These are phyloP conservation scores for Ypsolopha scabrella DNA, from an alignment of 2,888 invertebrate species.

Conservation along the genomic window DNA sequence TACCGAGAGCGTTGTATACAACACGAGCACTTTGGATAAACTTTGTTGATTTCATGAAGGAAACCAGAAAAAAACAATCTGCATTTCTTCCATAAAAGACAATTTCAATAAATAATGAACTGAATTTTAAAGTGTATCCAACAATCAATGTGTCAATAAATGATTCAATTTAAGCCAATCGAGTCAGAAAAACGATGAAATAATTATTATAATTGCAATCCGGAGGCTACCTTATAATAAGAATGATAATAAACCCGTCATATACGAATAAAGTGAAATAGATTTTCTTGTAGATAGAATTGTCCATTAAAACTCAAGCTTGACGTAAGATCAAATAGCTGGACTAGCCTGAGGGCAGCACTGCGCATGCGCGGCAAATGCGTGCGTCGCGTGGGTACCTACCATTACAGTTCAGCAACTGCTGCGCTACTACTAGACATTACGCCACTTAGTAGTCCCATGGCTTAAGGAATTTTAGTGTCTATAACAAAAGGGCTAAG, in stretches of 20 bases:
- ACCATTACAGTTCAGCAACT: conserved; percentile 51
- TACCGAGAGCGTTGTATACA: too few species aligned
- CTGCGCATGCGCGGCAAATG: conserved; percentile 18
- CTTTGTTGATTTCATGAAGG: too few species aligned
- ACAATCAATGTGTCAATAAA: neutral
- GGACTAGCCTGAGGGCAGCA: neutral
- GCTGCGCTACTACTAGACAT: conserved; percentile 43
- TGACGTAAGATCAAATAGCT: neutral
- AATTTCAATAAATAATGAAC: too few species aligned
- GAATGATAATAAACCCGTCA: neutral
- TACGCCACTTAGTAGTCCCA: too few species aligned
- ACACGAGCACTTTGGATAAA: too few species aligned
- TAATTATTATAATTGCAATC: neutral
- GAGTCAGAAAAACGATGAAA: neutral
- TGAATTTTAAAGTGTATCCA: neutral
- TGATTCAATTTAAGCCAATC: neutral
- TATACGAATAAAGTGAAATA: neutral
- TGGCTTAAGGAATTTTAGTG: too few species aligned
- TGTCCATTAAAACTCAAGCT: neutral
- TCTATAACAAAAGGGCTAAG: too few species aligned
- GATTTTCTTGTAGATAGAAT: neutral
- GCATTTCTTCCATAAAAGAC: too few species aligned
- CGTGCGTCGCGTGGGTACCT: conserved; percentile 60
- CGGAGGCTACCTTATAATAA: neutral
- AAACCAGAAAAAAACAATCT: too few species aligned